These are phyloP conservation scores for Rhopalosiphum maidis DNA, from an alignment of 1,140 invertebrate genomes.

Conservation along the genomic window DNA sequence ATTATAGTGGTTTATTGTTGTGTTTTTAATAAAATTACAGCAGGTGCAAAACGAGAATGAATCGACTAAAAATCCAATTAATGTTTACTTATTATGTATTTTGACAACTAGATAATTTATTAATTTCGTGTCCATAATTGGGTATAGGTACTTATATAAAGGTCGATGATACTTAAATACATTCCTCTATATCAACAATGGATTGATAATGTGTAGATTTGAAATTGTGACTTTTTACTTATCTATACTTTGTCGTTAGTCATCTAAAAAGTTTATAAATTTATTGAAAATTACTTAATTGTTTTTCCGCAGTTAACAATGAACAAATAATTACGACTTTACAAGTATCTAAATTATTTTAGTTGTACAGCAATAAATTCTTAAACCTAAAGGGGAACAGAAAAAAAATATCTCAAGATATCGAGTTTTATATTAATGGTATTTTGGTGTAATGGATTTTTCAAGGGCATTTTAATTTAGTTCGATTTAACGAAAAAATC, in stretches of 20 bases:
- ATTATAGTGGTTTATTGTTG: conserved; percentile 9
- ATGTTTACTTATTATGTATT: conserved; percentile 24
- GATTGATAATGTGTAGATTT: background rate
- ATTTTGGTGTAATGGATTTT: no score
- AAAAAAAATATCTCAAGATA: no score
- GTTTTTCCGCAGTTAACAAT: background rate
- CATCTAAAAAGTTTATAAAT: background rate
- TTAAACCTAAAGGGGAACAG: no score
- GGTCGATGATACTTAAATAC: background rate
- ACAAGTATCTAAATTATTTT: no score
- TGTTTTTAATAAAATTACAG: background rate
- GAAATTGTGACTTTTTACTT: background rate
- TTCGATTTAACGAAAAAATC: no score
- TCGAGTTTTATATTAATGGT: no score
- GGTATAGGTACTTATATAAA: background rate
- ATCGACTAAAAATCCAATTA: background rate
- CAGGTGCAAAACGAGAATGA: background rate
- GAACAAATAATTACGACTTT: no score
- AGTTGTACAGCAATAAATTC: no score
- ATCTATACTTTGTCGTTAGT: no score
- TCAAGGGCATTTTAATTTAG: no score
- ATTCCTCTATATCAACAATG: background rate
- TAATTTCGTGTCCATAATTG: background rate
- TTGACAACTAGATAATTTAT: conserved; percentile 2
- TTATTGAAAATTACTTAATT: background rate